Percentiles rank a stretch among this genome's conserved stretches.
These are phyloP conservation scores for Agrochola lychnidis DNA, from an alignment of 2,888 invertebrate genomes.

Conservation along the genomic window DNA sequence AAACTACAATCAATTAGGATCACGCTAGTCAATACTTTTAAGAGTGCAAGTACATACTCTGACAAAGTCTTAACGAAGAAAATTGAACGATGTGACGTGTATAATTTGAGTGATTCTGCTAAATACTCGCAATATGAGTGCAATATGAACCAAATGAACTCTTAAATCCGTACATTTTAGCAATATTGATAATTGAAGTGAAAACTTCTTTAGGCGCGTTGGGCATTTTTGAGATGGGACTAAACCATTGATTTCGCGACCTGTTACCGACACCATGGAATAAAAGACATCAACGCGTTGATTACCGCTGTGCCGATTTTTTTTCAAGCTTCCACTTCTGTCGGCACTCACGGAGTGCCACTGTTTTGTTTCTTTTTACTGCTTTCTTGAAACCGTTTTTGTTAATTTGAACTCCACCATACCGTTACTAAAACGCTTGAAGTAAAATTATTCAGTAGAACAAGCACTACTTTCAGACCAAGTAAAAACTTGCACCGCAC, in stretches of 20 bases:
- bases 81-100: neutral
- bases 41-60: neutral
- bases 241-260: no score
- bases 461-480: neutral
- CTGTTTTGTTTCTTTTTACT: no score
- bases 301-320: no score
- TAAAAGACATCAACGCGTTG: no score
- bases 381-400: neutral
- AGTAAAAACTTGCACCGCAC: constrained; percentile 10
- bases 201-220: no score
- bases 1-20: neutral
- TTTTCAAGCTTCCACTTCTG: no score
- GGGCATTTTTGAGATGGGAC: no score
- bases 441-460: neutral
- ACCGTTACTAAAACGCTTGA: no score
- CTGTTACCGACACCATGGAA: no score
- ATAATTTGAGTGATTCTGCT: neutral
- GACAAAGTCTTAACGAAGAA: neutral
- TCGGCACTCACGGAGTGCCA: no score
- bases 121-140: neutral
- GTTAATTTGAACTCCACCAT: neutral
- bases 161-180: no score
- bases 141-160: neutral
- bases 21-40: neutral
- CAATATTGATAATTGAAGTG: neutral